Conservation (phyloP, 2,888 invertebrate species). For the Chorisops tibialis region DNA sequence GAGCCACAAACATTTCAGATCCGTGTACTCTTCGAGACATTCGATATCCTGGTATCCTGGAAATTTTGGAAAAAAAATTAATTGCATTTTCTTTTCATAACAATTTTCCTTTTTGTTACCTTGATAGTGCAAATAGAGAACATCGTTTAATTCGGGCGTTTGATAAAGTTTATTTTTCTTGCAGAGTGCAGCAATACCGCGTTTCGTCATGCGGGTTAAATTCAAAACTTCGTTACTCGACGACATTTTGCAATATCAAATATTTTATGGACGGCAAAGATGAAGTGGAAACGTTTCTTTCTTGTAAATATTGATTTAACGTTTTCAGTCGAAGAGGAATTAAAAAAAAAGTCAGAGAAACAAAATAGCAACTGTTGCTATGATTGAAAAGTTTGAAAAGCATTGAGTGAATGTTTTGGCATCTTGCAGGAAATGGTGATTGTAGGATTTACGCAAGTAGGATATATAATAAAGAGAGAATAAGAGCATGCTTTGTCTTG, state of each 20-base stretch:
- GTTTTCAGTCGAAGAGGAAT: not conserved
- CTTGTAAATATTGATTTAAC: not conserved
- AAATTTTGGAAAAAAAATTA: too few relatives aligned
- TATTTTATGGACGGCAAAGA: not conserved
- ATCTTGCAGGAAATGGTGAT: too few relatives aligned
- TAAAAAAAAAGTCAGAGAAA: not conserved
- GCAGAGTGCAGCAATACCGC: conserved; percentile 76
- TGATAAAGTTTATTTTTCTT: conserved; percentile 79
- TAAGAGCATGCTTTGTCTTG: too few relatives aligned
- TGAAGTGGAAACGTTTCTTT: too few relatives aligned
- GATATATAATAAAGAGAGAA: too few relatives aligned
- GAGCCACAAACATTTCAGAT: conserved; percentile 85
- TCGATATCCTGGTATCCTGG: conserved; percentile 80
- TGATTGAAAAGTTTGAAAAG: too few relatives aligned
- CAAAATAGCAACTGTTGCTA: conserved; percentile 21
- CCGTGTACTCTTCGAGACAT: conserved; percentile 88
- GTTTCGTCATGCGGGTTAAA: conserved; percentile 71
- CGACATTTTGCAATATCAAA: not conserved
- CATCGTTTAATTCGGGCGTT: conserved; percentile 88
- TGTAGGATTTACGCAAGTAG: too few relatives aligned
- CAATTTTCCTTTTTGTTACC: conserved; percentile 54
- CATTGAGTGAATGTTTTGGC: too few relatives aligned
- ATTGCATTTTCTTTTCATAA: not conserved
- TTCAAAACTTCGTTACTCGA: conserved; percentile 32
- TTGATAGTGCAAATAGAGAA: conserved; percentile 90